These are phyloP conservation scores for Lasioglossum zephyrum DNA, from an alignment of 2,888 invertebrate genomes.

Conservation along the genomic window DNA sequence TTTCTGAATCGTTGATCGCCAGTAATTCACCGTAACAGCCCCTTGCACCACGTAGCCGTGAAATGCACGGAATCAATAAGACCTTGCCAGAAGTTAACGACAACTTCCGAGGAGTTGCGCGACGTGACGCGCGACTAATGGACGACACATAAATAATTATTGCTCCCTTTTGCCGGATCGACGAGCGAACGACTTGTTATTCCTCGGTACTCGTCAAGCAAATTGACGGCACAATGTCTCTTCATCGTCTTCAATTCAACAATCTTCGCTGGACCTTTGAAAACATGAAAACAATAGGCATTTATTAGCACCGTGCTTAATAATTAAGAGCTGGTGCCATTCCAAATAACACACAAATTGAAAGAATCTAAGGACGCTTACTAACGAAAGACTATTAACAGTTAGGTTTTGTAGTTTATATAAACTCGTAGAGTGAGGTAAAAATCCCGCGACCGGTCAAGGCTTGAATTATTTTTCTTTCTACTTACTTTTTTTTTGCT, in stretches of 20 bases:
- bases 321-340: background rate
- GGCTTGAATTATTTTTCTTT: background rate
- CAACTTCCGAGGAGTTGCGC: slow-evolving; percentile 25
- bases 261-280: background rate
- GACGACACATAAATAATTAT: slow-evolving; percentile 24
- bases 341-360: background rate
- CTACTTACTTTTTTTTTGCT: background rate
- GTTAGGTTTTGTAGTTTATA: background rate
- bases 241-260: background rate
- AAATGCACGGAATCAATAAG: slow-evolving; percentile 47
- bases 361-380: background rate
- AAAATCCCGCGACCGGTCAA: background rate
- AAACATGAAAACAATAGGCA: background rate
- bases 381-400: no score
- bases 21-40: slow-evolving; percentile 4
- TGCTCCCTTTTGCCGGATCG: background rate
- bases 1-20: slow-evolving; percentile 33
- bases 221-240: background rate
- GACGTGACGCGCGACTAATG: slow-evolving; percentile 19
- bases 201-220: background rate
- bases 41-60: slow-evolving; percentile 39
- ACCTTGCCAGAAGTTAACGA: slow-evolving; percentile 38
- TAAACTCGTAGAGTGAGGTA: background rate
- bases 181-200: background rate
- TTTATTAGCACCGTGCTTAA: background rate